Base-by-base conservation (phyloP, 2,888 invertebrate genomes). In the Trichopoda pennipes region DNA sequence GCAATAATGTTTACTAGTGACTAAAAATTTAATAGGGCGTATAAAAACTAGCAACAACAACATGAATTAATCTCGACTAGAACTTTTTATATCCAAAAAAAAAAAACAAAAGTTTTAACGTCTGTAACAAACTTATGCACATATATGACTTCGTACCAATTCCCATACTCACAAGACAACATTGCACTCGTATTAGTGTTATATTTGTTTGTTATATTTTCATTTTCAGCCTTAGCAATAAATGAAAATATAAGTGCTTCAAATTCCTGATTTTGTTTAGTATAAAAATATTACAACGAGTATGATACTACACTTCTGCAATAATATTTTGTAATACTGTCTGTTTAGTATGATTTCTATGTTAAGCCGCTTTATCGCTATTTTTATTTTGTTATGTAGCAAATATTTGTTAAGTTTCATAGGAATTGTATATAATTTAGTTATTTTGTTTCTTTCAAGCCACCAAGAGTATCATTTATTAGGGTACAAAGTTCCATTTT, bases 251-350 rank as follows among this genome's bases (percentile, higher is more conserved):
- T 66, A 80, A 74, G 55, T 74, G 68, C 55, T 74, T 28, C 19
- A 75, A 75, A 70, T 60, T 76, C 23, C 75, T 76, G 75, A 82
- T 82, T 68, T 72, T 68, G 44, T 63, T 61, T 60, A 28, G 49
- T 68, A 53, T 56, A 12, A 53, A 28, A 23, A n/a, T 6, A 16
- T 32, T 9, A 49, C 2, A 61, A 49, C 8, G 8, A 35, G 12
- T 56, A 38, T 35, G 32, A 28, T 23, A 44, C 19, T 21, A 42
- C 10, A 55, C 9, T 17, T 21, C 1, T 19, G 21, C 49, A 63
- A 74, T 47, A 64, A 63, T 51, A 72, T 56, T 72, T 78, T 60
- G 44, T 49, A 68, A 49, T 68, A 14, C 47, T 60, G 44, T 55
- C 21, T 61, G 51, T 32, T 55, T 53, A 23, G 1, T 56, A 58